Evolutionary conservation across 2,797 vertebrate genomes (phyloP), one percentile per base, ranked within the genome.

Genomic region (Momotus momota): DNA sequence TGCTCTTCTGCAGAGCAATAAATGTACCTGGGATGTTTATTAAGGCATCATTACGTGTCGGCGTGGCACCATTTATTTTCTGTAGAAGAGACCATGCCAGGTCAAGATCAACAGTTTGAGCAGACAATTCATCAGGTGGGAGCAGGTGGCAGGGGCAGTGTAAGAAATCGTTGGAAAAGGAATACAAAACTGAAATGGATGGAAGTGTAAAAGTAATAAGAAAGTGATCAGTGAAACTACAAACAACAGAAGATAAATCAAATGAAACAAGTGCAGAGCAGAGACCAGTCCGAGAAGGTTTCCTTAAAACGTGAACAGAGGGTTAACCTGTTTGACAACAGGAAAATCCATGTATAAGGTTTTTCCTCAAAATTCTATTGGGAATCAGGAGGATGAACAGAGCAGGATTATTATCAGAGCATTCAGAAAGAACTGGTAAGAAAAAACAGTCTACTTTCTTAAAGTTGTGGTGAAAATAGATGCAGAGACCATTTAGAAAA

Each of bases 181-280:
- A 78, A 90, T 10, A 58, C 82, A 72, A 95, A 96, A 89, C 96
- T 43, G 85, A 97, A 98, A 97, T 97, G 95, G 97, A 98, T 98
- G 96, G 95, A 96, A 90, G 94, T 27, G 85, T 84, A 81, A 90
- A 97, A 96, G 96, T 84, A 98, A 96, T 96, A 90, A 95, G 97
- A 97, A 98, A 95, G 97, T 98, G 97, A 98, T 98, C 97, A 97
- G 97, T 98, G 97, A 91, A 97, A 96, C 95, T 90, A 35, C n/a
- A 33, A 97, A 96, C 97, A 96, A 25, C 82, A 35, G 75, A 73
- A 90, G 82, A 98, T 97, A 74, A 96, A 98, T 98, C 98, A 98
- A 93, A 85, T 1, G 14, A 35, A 27, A 18, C 71, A 72, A 94
- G 72, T 27, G 90, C 90, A 81, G 75, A 74, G 77, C 80, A 51